Conservation (phyloP, 2,113 vertebrate species). For the Corydoras sp. region DNA sequence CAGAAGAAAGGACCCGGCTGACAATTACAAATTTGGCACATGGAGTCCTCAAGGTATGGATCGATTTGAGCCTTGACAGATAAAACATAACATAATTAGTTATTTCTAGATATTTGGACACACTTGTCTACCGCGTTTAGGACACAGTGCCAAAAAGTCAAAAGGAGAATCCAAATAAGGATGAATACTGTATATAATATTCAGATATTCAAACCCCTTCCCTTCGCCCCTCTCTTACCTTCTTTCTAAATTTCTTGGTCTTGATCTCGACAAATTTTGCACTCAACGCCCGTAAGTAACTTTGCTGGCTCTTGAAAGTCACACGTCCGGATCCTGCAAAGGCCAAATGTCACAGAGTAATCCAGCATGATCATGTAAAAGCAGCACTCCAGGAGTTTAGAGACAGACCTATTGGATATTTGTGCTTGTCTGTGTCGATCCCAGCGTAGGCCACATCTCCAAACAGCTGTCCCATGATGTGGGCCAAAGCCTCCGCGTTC, state of each 20-base stretch:
- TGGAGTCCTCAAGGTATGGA: conserved; percentile 92
- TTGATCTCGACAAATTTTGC: conserved; percentile 97
- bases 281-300: conserved; percentile 90
- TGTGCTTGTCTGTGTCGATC: conserved; percentile 99
- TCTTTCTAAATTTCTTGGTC: conserved; percentile 97
- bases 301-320: conserved; percentile 94
- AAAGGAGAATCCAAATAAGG: no score
- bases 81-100: not conserved
- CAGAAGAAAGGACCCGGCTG: conserved; percentile 97
- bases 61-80: conserved; percentile 89
- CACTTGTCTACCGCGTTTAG: no score
- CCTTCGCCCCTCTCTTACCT: conserved; percentile 60
- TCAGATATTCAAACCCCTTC: not conserved
- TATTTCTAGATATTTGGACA: not conserved
- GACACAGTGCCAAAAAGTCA: no score
- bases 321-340: conserved; percentile 89
- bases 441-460: conserved; percentile 92
- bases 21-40: conserved; percentile 90
- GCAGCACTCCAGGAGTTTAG: not conserved
- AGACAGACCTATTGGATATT: conserved; percentile 88
- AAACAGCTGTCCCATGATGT: conserved; percentile 91
- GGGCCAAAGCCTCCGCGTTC: conserved; percentile 89
- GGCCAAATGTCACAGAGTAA: not conserved
- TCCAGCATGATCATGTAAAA: not conserved
- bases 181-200: no score